Conservation (phyloP, 1,140 invertebrate genomes). For the Philopotamus ludificatus region DNA sequence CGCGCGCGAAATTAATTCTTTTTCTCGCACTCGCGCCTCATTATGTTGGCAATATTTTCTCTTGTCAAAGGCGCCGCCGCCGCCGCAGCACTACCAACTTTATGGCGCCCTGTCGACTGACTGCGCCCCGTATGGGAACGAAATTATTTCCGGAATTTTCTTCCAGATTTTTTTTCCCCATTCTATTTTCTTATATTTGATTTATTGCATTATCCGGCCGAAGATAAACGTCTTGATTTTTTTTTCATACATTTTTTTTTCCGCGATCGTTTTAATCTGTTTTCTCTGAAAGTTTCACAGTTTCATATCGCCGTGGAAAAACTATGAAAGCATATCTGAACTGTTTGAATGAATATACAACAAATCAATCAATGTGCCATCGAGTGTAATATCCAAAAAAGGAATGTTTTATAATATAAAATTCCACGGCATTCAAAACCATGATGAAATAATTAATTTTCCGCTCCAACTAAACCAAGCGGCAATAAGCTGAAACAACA, state of each 20-base stretch:
- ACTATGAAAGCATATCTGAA: neutral
- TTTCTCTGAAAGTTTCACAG: too few species aligned
- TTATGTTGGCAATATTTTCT: neutral
- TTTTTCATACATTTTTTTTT: neutral
- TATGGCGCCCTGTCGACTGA: neutral
- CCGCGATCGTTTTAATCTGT: neutral
- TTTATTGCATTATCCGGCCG: neutral
- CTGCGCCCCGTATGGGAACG: neutral
- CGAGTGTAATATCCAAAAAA: too few species aligned
- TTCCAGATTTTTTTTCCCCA: neutral
- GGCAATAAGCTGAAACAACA: too few species aligned
- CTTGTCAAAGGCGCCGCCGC: neutral
- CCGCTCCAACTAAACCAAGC: too few species aligned
- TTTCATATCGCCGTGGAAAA: neutral
- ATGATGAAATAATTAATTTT: too few species aligned
- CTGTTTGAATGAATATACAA: neutral
- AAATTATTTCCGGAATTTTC: neutral
- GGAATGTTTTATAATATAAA: too few species aligned
- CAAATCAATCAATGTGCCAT: neutral
- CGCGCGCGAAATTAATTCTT: neutral
- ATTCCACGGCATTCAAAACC: too few species aligned
- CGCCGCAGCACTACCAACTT: neutral
- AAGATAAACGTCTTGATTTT: neutral
- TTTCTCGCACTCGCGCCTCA: conserved; percentile 1
- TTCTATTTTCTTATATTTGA: neutral